Base-by-base conservation (phyloP, 2,888 invertebrate genomes). In the Drosophila anomalipes region DNA sequence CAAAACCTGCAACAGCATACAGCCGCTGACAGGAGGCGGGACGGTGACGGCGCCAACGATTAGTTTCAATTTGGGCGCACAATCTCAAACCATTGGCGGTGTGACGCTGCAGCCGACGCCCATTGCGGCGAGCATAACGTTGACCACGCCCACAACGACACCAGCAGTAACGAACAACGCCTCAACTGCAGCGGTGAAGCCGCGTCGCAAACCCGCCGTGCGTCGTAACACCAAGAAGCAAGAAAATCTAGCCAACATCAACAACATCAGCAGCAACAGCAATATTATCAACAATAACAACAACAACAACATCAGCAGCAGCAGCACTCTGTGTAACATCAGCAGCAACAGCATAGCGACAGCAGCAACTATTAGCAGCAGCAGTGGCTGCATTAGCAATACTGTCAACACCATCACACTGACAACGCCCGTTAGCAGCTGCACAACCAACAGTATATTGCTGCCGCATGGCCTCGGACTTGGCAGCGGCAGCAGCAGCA, bases 151-250 rank as follows among this genome's bases (percentile, higher is more conserved):
- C 22, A 73, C 79, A n/a, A 41, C 79, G 14, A 57, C 56, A n/a
- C 28, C 56, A 39, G n/a, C 62, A 58, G 39, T 67, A 47, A 14
- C 56, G 37, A 26, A 16, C 71, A 33, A 28, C 58, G 53, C 65
- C 70, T 65, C 92, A 39, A 92, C 93, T 4, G 93, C 93, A 12
- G 74, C 93, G 0, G 91, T 93, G 0, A 93, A 93, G 52, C 93
- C 93, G 4, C 89, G 93, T 19, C 89, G 93, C 26, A 93, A 93
- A 63, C 93, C 93, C 5, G 91, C 93, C 4, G 91, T 91, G 10
- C 92, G 92, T 22, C 83, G 93, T 22, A 93, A 93, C 63, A 88
- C 90, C 4, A 93, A 93, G 73, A 93, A 93, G 72, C 87, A 91
- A 32, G 93, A 93, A 33, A 68, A 81, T 9, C 44, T 67, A 26